phyloP scores from a whole-genome alignment of 2,888 invertebrate species.

The Epinotia ramella region DNA sequence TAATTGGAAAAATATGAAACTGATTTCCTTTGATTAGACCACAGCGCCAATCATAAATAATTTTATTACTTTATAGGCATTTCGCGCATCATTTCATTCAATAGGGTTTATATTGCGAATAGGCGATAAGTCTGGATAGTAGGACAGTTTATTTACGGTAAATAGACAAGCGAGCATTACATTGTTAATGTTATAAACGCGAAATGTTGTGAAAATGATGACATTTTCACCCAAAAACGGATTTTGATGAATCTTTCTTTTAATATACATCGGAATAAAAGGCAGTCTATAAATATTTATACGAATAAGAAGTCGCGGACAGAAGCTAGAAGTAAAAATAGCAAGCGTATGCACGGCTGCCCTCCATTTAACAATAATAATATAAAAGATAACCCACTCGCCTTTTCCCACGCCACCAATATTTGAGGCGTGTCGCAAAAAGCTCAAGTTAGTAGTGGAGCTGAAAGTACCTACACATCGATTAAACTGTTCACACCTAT shows the following conservation, averaged over 20 bases:
- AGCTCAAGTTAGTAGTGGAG: slow-evolving; percentile 1
- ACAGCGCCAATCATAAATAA: too few species aligned
- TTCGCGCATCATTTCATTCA: not conserved
- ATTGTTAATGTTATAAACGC: too few species aligned
- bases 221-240: too few species aligned
- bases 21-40: too few species aligned
- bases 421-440: slow-evolving; percentile 14
- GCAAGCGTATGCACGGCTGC: not conserved
- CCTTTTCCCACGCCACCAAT: slow-evolving; percentile 29
- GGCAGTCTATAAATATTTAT: too few species aligned
- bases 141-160: not conserved
- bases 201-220: too few species aligned
- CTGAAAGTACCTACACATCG: slow-evolving; percentile 1
- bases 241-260: too few species aligned
- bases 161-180: too few species aligned
- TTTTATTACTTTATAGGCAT: not conserved
- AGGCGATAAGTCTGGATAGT: not conserved
- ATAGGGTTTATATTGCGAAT: not conserved
- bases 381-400: slow-evolving; percentile 14
- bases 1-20: too few species aligned
- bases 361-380: slow-evolving; percentile 18
- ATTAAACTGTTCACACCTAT: slow-evolving; percentile 15
- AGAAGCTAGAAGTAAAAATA: not conserved
- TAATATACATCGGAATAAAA: too few species aligned
- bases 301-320: not conserved